phyloP scores from a whole-genome alignment of 2,888 invertebrate genomes.

The Stenurella melanura region DNA sequence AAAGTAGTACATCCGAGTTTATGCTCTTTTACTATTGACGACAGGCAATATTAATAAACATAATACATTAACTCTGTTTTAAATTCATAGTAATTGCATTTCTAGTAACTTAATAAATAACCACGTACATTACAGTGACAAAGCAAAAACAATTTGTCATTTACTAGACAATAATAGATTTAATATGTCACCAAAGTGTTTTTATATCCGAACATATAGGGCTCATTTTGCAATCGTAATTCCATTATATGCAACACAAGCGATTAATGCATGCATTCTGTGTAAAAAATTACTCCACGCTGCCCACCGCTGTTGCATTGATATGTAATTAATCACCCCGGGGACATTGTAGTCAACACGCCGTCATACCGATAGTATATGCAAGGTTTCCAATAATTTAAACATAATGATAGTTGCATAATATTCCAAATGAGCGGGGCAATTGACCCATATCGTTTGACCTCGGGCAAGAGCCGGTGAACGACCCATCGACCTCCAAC shows the following conservation, averaged over 20 bases:
- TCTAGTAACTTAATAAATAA: not conserved
- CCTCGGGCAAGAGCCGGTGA: conserved; percentile 45
- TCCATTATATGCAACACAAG: not conserved
- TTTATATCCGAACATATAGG: conserved; percentile 1
- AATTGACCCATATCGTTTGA: conserved; percentile 49
- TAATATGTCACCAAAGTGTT: conserved; percentile 3
- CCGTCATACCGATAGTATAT: conserved; percentile 2
- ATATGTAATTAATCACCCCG: conserved; percentile 9
- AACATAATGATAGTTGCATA: conserved; percentile 29
- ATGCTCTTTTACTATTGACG: too few species aligned
- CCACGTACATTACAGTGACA: not conserved
- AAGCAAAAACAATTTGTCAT: not conserved
- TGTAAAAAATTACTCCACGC: not conserved
- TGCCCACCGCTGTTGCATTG: not conserved
- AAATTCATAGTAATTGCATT: not conserved
- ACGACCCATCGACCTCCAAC: conserved; percentile 45
- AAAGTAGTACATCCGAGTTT: too few species aligned
- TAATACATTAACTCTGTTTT: too few species aligned
- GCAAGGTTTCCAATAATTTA: conserved; percentile 36
- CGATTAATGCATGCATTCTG: not conserved
- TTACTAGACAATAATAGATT: not conserved
- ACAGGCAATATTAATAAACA: too few species aligned
- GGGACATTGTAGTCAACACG: conserved; percentile 2
- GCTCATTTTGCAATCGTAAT: not conserved
- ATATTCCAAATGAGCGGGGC: conserved; percentile 33